Conservation (phyloP, 2,888 invertebrate genomes). For the Octodonta nipae region DNA sequence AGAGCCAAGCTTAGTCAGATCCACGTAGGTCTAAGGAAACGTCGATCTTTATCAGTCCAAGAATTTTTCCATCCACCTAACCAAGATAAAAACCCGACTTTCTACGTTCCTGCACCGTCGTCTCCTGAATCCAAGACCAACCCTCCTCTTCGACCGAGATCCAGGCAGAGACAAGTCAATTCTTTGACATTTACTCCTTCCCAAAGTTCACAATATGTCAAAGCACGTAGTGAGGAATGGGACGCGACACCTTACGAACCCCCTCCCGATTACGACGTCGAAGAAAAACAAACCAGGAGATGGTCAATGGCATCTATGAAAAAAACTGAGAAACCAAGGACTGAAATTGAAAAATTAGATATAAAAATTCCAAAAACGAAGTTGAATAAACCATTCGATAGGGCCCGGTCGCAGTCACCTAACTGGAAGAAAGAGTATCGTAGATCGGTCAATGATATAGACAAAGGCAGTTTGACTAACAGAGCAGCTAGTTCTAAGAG, state of each 20-base stretch:
- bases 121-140: conserved; percentile 10
- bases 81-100: conserved; percentile 44
- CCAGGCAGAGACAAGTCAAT: conserved; percentile 21
- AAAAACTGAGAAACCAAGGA: conserved; percentile 10
- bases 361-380: conserved; percentile 33
- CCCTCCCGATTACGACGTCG: conserved; percentile 33
- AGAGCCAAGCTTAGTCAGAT: conserved; percentile 55
- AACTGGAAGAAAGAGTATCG: conserved; percentile 20
- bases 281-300: conserved; percentile 21
- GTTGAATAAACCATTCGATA: conserved; percentile 23
- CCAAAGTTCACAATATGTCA: conserved; percentile 29
- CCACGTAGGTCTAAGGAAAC: conserved; percentile 52
- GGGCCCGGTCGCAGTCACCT: conserved; percentile 34
- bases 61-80: conserved; percentile 46
- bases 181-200: conserved; percentile 18
- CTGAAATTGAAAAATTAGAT: conserved; percentile 23
- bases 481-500: conserved; percentile 30
- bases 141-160: conserved; percentile 20
- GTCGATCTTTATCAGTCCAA: conserved; percentile 55
- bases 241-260: conserved; percentile 32
- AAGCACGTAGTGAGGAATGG: conserved; percentile 28
- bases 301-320: conserved; percentile 29
- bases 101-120: conserved; percentile 57
- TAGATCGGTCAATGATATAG: too few species aligned
- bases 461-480: too few species aligned